Evolutionary conservation across 2,797 vertebrate genomes (phyloP).

Genomic region (Rhinoraja longicauda): DNA sequence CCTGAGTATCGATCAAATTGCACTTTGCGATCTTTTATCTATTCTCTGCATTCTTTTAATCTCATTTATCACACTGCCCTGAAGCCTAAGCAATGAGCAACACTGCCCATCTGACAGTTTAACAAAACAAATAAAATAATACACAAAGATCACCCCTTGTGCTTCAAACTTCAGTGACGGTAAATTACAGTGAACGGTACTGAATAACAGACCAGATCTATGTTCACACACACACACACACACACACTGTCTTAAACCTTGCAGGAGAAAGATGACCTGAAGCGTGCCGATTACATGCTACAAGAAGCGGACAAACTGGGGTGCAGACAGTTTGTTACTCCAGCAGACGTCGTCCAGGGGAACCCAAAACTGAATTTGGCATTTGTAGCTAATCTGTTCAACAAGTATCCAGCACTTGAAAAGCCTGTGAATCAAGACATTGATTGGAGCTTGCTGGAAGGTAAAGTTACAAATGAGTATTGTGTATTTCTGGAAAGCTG

Average conservation of each 20-base stretch:
- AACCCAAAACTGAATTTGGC: conserved; percentile 93
- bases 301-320: conserved; percentile 77
- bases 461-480: conserved; percentile 51
- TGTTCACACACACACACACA: conserved; percentile 1
- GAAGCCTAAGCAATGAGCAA: neutral
- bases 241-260: neutral
- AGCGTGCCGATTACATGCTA: conserved; percentile 82
- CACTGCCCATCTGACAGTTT: neutral
- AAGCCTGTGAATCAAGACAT: conserved; percentile 90
- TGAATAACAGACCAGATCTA: neutral
- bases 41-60: too few species aligned
- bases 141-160: too few species aligned
- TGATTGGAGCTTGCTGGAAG: conserved; percentile 76
- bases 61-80: neutral
- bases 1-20: neutral
- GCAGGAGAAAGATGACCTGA: conserved; percentile 81
- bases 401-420: conserved; percentile 88
- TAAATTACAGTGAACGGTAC: neutral
- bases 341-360: conserved; percentile 77
- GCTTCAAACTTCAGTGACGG: neutral
- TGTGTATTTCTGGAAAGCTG: neutral
- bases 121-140: neutral
- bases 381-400: conserved; percentile 93
- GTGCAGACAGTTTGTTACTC: conserved; percentile 88
- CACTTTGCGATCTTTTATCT: neutral